These are phyloP conservation scores for Coryphaenoides rupestris DNA, from an alignment of 2,113 vertebrate species.

Conservation along the genomic window DNA sequence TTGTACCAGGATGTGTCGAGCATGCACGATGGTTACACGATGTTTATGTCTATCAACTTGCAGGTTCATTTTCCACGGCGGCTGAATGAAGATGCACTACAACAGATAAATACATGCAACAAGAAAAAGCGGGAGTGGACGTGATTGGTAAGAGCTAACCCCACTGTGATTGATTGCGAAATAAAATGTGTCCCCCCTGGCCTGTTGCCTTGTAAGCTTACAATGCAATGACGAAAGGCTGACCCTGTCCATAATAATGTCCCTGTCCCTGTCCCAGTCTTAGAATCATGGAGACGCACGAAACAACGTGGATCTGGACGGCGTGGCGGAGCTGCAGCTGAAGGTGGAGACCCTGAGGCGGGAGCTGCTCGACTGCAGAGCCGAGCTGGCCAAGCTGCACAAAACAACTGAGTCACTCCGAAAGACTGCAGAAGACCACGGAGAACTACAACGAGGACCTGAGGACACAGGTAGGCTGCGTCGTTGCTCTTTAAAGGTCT, in stretches of 20 bases:
- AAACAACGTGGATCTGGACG: conserved; percentile 38
- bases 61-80: conserved; percentile 56
- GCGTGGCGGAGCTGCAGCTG: conserved; percentile 65
- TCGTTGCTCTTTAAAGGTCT: no score
- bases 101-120: conserved; percentile 36
- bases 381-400: conserved; percentile 78
- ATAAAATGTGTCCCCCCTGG: no score
- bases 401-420: conserved; percentile 80
- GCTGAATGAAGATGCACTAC: conserved; percentile 24
- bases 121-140: no score
- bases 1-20: conserved; percentile 57
- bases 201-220: no score
- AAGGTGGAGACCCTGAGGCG: conserved; percentile 75
- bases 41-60: conserved; percentile 75
- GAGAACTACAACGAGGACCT: conserved; percentile 82
- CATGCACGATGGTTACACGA: conserved; percentile 54
- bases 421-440: conserved; percentile 78
- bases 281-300: conserved; percentile 41
- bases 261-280: conserved; percentile 20
- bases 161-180: no score
- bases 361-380: conserved; percentile 76
- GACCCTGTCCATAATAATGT: no score
- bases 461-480: conserved; percentile 82
- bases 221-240: no score
- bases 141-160: no score